Conservation (phyloP, 2,113 vertebrate species). For the Halichoeres trimaculatus region DNA sequence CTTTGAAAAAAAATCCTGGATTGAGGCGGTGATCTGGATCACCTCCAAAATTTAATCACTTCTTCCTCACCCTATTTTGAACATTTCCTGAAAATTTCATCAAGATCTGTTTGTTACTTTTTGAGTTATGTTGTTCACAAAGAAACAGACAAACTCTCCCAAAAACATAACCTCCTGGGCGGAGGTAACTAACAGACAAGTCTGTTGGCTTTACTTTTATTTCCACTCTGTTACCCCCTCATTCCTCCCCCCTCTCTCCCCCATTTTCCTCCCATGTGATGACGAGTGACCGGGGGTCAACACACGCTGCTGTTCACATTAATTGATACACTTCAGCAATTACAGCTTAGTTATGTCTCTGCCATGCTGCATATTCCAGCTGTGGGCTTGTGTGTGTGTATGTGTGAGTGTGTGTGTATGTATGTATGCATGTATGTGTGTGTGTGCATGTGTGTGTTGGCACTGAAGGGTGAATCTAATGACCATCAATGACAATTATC, state of each 20-base stretch:
- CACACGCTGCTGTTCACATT: slow-evolving; percentile 75
- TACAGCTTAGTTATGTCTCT: slow-evolving; percentile 79
- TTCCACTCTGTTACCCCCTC: neutral
- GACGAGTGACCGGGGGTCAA: slow-evolving; percentile 71
- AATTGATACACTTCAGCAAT: slow-evolving; percentile 81
- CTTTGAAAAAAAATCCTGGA: too few relatives aligned
- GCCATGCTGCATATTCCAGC: slow-evolving; percentile 74
- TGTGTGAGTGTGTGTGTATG: slow-evolving; percentile 27
- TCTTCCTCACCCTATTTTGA: too few relatives aligned
- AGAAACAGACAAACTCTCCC: too few relatives aligned
- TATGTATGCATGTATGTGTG: slow-evolving; percentile 19
- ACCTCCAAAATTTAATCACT: too few relatives aligned
- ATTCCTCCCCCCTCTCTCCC: neutral
- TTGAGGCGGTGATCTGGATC: too few relatives aligned
- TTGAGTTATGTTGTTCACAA: too few relatives aligned
- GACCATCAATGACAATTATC: slow-evolving; percentile 81
- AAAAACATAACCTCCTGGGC: too few relatives aligned
- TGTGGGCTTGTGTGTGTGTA: slow-evolving; percentile 26
- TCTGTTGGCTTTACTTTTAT: neutral
- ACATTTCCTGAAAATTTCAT: too few relatives aligned
- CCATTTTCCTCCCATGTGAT: slow-evolving; percentile 19
- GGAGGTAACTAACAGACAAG: neutral
- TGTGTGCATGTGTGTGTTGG: slow-evolving; percentile 23
- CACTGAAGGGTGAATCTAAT: slow-evolving; percentile 74
- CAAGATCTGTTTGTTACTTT: too few relatives aligned